Evolutionary conservation across 2,888 invertebrate genomes (phyloP), one percentile per base, ranked within the genome.

Genomic region (Bugulina stolonifera): DNA sequence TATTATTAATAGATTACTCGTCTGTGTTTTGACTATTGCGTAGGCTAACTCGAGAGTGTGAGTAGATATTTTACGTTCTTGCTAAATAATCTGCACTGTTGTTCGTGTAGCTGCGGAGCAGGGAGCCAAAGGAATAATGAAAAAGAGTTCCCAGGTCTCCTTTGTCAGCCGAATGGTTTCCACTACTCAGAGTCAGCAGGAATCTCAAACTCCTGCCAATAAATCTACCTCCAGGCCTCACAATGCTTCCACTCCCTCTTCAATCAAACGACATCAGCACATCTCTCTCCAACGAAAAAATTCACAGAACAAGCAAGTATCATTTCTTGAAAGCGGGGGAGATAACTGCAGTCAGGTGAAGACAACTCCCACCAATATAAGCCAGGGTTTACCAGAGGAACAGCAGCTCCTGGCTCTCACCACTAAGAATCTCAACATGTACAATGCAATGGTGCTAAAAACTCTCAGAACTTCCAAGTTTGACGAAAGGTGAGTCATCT

Each of bases 401-500:
- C 25, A 14, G 5, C 70, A 70, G 29, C 35, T 52, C 2, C 52
- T 70, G 10, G 29, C 54, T 3, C 70, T 70, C 10, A 70, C 70
- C 23, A 23, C 70, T 70, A 43, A 54, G 29, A 70, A 70, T 29
- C 52, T 70, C 5, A 54, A 70, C 27, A 70, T 35, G 70, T 70
- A 35, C 52, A 70, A 64, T 34, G 64, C 64, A 25, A 64, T 64
- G 64, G 27, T 64, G 27, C 64, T 64, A 32, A 64, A 64, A 32
- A 64, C 64, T 64, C 25, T 64, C 34, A 27, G 64, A n/a, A 64
- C 64, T 18, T 25, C 64, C 5, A 64, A 64, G 32, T 64, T 64
- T 64, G 64, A 64, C 32, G 64, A 64, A n/a, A 64, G 64, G 64
- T 64, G 34, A 32, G 64, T 29, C n/a, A n/a, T n/a, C n/a, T n/a